phyloP scores from a whole-genome alignment of 2,113 vertebrate species.

The Nansenia antarctica region DNA sequence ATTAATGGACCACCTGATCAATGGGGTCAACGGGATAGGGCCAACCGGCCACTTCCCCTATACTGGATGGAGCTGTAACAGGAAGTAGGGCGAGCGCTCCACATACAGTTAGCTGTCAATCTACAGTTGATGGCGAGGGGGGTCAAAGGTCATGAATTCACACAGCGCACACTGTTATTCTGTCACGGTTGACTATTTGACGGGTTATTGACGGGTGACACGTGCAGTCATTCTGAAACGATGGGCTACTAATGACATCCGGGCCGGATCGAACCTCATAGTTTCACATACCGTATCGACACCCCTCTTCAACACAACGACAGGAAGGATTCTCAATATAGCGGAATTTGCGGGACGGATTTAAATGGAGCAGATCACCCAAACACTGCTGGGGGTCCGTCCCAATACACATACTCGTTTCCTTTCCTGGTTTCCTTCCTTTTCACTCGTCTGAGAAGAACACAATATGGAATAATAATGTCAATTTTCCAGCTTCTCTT shows the following conservation, averaged over 20 bases:
- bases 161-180: neutral
- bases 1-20: conserved; percentile 48
- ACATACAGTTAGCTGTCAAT: neutral
- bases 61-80: neutral
- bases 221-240: neutral
- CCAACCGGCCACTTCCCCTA: neutral
- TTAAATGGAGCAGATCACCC: too few relatives aligned
- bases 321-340: too few relatives aligned
- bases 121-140: conserved; percentile 14
- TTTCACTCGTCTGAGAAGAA: too few relatives aligned
- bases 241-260: neutral
- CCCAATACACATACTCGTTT: too few relatives aligned
- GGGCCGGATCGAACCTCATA: too few relatives aligned
- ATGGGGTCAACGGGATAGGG: conserved; percentile 23
- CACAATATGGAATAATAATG: too few relatives aligned
- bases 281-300: too few relatives aligned
- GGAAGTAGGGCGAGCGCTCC: neutral
- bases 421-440: too few relatives aligned
- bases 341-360: too few relatives aligned
- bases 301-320: too few relatives aligned
- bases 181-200: neutral
- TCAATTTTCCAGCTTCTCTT: too few relatives aligned
- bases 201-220: conserved; percentile 21
- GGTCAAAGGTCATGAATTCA: conserved; percentile 29
- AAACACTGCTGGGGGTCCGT: too few relatives aligned